Evolutionary conservation across 2,888 invertebrate genomes (phyloP).

Genomic region (Cheilosia variabilis): DNA sequence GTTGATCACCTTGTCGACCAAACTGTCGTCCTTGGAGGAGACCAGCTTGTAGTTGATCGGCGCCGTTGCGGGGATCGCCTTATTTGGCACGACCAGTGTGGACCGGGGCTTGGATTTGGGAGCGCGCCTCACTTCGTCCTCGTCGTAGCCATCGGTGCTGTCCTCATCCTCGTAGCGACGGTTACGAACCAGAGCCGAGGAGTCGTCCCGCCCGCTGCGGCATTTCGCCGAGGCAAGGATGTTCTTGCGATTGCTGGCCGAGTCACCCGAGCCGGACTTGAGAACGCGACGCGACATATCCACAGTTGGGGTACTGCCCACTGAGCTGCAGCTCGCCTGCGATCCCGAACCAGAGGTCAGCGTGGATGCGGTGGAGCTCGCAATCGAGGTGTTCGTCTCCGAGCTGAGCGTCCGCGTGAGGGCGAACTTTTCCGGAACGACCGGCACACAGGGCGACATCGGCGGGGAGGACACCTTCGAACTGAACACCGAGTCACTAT

Average conservation of each 20-base stretch:
- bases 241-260: conserved; percentile 90
- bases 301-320: conserved; percentile 87
- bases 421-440: conserved; percentile 85
- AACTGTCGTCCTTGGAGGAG: conserved; percentile 79
- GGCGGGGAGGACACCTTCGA: conserved; percentile 92
- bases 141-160: conserved; percentile 82
- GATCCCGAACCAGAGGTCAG: conserved; percentile 90
- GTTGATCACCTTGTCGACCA: conserved; percentile 83
- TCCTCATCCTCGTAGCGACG: conserved; percentile 86
- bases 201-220: conserved; percentile 91
- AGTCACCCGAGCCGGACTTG: conserved; percentile 91
- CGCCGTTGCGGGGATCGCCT: conserved; percentile 76
- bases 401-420: conserved; percentile 89
- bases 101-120: conserved; percentile 83
- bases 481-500: conserved; percentile 95
- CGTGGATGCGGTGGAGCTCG: conserved; percentile 89
- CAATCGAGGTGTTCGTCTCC: conserved; percentile 89
- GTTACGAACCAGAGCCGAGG: conserved; percentile 89
- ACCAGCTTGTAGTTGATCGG: conserved; percentile 81
- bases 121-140: conserved; percentile 83
- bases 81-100: conserved; percentile 77
- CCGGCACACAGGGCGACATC: conserved; percentile 86
- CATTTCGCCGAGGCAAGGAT: conserved; percentile 94
- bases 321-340: conserved; percentile 88
- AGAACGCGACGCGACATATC: conserved; percentile 88